A percentile compares a stretch with the other conserved stretches of the same genome.
phyloP scores from a whole-genome alignment of 2,888 invertebrate genomes.

The Trichopoda pennipes region DNA sequence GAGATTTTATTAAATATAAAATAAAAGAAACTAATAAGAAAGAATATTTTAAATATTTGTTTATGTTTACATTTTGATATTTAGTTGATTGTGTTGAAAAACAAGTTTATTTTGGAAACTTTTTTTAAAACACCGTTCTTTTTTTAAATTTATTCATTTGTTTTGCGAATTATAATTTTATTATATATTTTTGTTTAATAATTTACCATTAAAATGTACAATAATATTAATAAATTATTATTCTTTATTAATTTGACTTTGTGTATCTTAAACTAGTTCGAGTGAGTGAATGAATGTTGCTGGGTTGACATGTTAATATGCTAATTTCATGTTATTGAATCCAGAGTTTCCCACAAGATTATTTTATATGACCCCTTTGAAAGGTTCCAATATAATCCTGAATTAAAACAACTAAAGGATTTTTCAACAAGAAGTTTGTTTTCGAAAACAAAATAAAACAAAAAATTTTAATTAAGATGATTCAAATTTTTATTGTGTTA shows the following conservation, averaged over 20 bases:
- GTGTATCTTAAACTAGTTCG: too few species aligned
- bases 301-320: too few species aligned
- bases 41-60: slow-evolving; percentile 33
- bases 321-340: too few species aligned
- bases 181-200: background rate
- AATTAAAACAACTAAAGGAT: too few species aligned
- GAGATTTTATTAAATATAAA: slow-evolving; percentile 35
- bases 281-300: too few species aligned
- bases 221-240: background rate
- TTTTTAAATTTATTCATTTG: slow-evolving; percentile 56
- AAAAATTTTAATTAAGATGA: too few species aligned
- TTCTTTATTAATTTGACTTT: background rate
- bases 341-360: too few species aligned
- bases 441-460: too few species aligned
- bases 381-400: too few species aligned
- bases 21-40: slow-evolving; percentile 9
- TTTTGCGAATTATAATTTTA: slow-evolving; percentile 30
- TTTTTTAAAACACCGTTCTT: slow-evolving; percentile 22
- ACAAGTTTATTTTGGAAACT: slow-evolving; percentile 62
- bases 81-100: slow-evolving; percentile 49
- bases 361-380: too few species aligned
- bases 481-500: too few species aligned
- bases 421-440: too few species aligned
- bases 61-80: slow-evolving; percentile 54
- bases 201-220: background rate